A percentile compares a stretch with the other conserved stretches of the same genome.
Conservation (phyloP, 1,140 invertebrate species). For the Zaprionus ornatus region DNA sequence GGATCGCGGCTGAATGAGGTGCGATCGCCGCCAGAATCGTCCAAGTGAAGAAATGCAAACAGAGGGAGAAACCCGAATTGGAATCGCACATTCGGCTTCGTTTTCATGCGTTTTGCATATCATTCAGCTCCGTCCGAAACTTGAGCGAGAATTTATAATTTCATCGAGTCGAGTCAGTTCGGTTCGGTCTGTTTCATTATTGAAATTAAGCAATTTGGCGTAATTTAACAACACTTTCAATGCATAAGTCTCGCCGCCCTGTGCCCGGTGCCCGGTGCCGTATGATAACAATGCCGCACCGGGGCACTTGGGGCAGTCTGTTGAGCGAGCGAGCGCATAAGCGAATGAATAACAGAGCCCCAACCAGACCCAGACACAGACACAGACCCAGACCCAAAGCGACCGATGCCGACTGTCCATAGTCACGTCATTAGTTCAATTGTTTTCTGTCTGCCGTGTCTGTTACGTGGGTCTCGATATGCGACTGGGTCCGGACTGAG, state of each 20-base stretch:
- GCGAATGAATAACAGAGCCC: neutral
- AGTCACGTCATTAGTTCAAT: slow-evolving; percentile 80
- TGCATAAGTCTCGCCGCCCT: slow-evolving; percentile 72
- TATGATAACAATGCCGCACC: slow-evolving; percentile 69
- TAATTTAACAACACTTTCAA: slow-evolving; percentile 82
- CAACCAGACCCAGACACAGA: neutral
- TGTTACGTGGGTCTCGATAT: slow-evolving; percentile 32
- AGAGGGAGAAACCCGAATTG: slow-evolving; percentile 42
- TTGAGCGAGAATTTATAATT: slow-evolving; percentile 72
- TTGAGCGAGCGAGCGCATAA: slow-evolving; percentile 16
- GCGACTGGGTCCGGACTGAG: slow-evolving; percentile 14
- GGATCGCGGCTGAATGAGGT: slow-evolving; percentile 43
- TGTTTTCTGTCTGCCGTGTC: slow-evolving; percentile 59
- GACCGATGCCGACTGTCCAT: slow-evolving; percentile 60
- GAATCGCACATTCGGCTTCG: slow-evolving; percentile 48
- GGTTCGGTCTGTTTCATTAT: slow-evolving; percentile 71
- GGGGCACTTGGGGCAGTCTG: slow-evolving; percentile 14
- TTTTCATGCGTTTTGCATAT: slow-evolving; percentile 70
- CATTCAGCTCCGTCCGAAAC: slow-evolving; percentile 39
- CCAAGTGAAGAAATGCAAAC: slow-evolving; percentile 15
- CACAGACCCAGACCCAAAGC: neutral
- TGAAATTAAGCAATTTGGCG: slow-evolving; percentile 81
- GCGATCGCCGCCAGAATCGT: slow-evolving; percentile 23
- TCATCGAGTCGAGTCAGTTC: slow-evolving; percentile 56
- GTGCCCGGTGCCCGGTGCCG: slow-evolving; percentile 23